Evolutionary conservation across 2,797 vertebrate genomes (phyloP), one percentile per base, ranked within the genome.

Genomic region (Octomys mimax): DNA sequence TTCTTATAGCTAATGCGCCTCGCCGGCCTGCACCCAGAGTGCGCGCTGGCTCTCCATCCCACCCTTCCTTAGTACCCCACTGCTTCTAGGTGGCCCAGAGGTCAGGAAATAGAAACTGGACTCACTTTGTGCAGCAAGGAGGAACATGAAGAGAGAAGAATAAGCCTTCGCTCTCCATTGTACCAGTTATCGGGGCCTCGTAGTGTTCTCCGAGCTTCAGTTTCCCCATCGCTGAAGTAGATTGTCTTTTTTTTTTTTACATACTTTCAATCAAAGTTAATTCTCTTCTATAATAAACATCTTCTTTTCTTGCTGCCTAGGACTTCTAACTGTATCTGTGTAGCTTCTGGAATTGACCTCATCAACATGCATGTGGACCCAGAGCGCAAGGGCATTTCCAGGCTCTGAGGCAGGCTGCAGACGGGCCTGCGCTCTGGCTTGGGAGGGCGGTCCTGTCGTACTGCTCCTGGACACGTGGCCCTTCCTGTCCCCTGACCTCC

Each of bases 221-320:
- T 89, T 91, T 96, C 61, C 49, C 42, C 49, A 73, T 83, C 11
- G 59, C 86, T 91, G 81, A 95, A 95, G n/a, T 6, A 83, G 12
- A 28, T 79, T 36, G 16, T 42, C 59, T 42, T 42, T 42, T 42
- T 42, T 42, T 46, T 93, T 94, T 78, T 59, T 36, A 71, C 59
- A 52, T 71, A 89, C 49, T 81, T 59, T 86, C 79, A 92, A 39
- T 52, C 78, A 95, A 70, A 92, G 42, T 18, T 89, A 75, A 81
- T 91, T 96, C 49, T 92, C 22, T 85, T 21, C 7, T 82, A 4
- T 84, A 70, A 59, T 61, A 85, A 89, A 64, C 26, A 46, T 91
- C 88, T 77, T 81, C 36, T 91, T 91, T 94, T 82, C 77, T 84
- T 62, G 42, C 24, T 71, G n/a, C 59, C 18, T 57, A 82, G 21